A percentile compares a stretch with the other conserved stretches of the same genome.
These are phyloP conservation scores for Leptodactylus fallax DNA, from an alignment of 2,797 vertebrate genomes.

Conservation along the genomic window DNA sequence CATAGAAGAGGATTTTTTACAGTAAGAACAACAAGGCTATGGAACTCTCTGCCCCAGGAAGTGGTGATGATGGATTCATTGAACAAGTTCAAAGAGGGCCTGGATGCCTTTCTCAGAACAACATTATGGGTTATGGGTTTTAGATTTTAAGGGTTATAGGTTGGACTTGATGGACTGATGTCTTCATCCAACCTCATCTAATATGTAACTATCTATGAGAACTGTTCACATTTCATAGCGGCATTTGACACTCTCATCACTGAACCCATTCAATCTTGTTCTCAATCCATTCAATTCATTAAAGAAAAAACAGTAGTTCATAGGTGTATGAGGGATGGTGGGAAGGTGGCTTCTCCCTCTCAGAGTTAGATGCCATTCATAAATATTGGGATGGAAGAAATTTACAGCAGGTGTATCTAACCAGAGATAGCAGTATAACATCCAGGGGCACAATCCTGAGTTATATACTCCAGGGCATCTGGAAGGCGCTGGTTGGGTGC, in stretches of 20 bases:
- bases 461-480: constrained; percentile 85
- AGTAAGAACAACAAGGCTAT: no score
- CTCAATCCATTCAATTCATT: constrained; percentile 30
- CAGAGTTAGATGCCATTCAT: constrained; percentile 46
- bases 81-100: no score
- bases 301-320: constrained; percentile 25
- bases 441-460: no score
- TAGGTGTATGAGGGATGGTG: constrained; percentile 18
- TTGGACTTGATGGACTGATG: no score
- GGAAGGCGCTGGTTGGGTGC: constrained; percentile 84
- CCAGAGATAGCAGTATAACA: not conserved
- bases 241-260: not conserved
- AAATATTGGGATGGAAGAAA: not conserved
- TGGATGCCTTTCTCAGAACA: no score
- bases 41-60: no score
- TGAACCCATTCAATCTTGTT: not conserved
- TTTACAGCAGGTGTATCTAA: not conserved
- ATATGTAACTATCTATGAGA: no score
- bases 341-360: constrained; percentile 1
- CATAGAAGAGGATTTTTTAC: no score
- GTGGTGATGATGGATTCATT: no score
- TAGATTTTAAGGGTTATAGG: no score
- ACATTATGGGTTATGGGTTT: no score
- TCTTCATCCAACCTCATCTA: no score
- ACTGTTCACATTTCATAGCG: constrained; percentile 54